Percentiles rank a stretch among this genome's conserved stretches.
phyloP scores from a whole-genome alignment of 1,140 invertebrate species.

The Sitophilus oryzae region DNA sequence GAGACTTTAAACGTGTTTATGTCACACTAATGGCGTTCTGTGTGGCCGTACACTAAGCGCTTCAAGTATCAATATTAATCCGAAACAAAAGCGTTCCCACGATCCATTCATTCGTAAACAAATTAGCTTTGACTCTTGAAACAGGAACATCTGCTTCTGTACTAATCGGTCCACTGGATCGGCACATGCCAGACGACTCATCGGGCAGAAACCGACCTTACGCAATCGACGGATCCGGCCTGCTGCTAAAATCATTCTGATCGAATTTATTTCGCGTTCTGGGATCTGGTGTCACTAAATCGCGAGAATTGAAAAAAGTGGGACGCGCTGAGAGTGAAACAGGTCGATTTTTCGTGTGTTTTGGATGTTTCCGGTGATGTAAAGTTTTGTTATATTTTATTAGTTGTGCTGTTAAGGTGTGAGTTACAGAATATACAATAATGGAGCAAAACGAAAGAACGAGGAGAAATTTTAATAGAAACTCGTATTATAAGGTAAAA shows the following conservation, averaged over 20 bases:
- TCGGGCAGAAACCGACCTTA: constrained; percentile 21
- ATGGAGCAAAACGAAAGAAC: background rate
- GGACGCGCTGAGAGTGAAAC: background rate
- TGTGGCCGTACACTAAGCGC: too few species aligned
- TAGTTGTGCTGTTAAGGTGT: background rate
- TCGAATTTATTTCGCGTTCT: constrained; percentile 32
- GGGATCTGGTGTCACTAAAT: constrained; percentile 33
- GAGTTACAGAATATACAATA: background rate
- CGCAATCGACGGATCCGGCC: constrained; percentile 9
- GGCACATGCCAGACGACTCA: background rate
- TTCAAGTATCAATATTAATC: too few species aligned
- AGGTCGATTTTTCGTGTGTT: background rate
- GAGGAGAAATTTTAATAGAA: background rate
- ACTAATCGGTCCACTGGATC: background rate
- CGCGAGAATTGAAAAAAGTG: constrained; percentile 9
- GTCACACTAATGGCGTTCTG: too few species aligned
- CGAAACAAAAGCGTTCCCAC: too few species aligned
- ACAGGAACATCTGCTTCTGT: background rate
- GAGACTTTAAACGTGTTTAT: too few species aligned
- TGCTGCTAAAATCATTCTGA: constrained; percentile 9
- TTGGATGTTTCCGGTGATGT: background rate
- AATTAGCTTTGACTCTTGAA: too few species aligned
- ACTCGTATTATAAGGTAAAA: background rate
- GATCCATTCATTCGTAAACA: too few species aligned
- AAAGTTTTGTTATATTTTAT: too few species aligned